Evolutionary conservation across 35 echinoderm and acorn worm species (phyloP).

Genomic region (Ptychodera flava): DNA sequence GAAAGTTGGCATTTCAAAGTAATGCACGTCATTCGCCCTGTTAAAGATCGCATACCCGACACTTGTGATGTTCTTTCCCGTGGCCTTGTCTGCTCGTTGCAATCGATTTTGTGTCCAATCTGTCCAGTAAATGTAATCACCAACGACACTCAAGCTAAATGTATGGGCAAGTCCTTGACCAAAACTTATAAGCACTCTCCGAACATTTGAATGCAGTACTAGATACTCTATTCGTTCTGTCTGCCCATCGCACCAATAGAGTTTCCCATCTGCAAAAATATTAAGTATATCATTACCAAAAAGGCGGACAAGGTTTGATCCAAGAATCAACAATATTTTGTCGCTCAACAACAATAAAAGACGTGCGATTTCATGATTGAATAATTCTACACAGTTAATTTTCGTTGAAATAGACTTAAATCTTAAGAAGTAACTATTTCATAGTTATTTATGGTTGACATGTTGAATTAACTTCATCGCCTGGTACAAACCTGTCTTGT

Average conservation of each 20-base stretch:
- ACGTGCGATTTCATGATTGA: too few relatives aligned
- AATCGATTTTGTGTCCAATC: neutral
- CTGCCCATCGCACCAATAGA: neutral
- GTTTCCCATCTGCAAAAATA: neutral
- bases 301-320: too few relatives aligned
- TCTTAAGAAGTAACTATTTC: too few relatives aligned
- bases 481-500: conserved; percentile 3
- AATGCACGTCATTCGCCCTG: neutral
- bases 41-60: neutral
- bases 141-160: neutral
- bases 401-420: too few relatives aligned
- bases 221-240: neutral
- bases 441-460: too few relatives aligned
- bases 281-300: too few relatives aligned
- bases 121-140: neutral
- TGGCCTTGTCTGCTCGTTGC: neutral
- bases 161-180: neutral
- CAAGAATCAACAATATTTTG: too few relatives aligned
- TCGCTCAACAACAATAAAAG: too few relatives aligned
- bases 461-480: too few relatives aligned
- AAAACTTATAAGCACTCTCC: neutral
- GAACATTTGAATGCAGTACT: neutral
- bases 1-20: too few relatives aligned
- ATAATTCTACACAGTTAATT: too few relatives aligned
- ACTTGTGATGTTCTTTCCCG: neutral